These are phyloP conservation scores for Enteromius viviparus DNA, from an alignment of 2,797 vertebrate species.

Conservation along the genomic window DNA sequence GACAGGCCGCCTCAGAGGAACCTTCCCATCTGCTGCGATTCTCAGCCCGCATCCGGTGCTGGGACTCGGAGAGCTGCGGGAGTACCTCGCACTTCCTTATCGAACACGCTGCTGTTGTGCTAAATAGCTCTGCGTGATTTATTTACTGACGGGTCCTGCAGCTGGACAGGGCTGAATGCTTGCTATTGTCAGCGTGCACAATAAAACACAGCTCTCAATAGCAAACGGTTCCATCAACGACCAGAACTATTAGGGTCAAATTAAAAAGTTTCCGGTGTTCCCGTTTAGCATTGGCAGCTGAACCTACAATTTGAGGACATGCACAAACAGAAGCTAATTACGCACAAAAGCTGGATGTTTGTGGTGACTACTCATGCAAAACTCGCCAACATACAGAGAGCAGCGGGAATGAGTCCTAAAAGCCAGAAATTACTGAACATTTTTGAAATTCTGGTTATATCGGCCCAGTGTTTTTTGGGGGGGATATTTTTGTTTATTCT, in stretches of 20 bases:
- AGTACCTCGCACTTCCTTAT: constrained; percentile 58
- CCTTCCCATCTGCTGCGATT: constrained; percentile 70
- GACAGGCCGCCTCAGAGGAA: constrained; percentile 68
- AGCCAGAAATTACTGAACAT: neutral
- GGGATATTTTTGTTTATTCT: neutral
- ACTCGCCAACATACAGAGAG: neutral
- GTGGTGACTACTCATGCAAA: neutral
- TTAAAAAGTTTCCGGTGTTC: constrained; percentile 42
- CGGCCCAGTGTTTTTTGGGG: neutral
- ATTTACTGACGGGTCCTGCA: constrained; percentile 71
- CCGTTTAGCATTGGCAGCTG: constrained; percentile 6
- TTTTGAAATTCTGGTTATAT: neutral
- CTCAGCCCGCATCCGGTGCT: constrained; percentile 37
- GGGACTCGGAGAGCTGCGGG: constrained; percentile 68
- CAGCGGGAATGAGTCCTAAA: neutral
- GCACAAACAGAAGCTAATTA: neutral
- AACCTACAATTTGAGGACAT: neutral
- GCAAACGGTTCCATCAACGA: constrained; percentile 59
- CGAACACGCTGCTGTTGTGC: constrained; percentile 44
- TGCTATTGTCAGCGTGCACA: constrained; percentile 66
- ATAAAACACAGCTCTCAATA: constrained; percentile 60
- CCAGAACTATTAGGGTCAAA: constrained; percentile 58
- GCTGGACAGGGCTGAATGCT: constrained; percentile 70
- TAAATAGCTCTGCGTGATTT: constrained; percentile 62
- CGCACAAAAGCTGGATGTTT: neutral